Conservation (phyloP, 1,140 invertebrate genomes). For the Drosophila nasuta region DNA sequence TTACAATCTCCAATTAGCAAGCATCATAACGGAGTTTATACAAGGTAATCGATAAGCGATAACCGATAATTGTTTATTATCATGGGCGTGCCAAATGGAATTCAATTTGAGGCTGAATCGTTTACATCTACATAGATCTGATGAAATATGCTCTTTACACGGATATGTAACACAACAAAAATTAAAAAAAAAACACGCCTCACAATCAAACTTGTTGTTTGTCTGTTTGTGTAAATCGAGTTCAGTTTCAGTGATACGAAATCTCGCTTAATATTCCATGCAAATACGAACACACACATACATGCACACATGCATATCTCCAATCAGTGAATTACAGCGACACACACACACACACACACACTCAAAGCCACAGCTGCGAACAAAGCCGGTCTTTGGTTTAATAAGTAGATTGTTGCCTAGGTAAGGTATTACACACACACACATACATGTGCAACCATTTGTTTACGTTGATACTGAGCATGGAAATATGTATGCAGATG, state of each 20-base stretch:
- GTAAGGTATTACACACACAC: conserved; percentile 26
- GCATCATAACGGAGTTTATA: too few relatives aligned
- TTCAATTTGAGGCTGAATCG: not conserved
- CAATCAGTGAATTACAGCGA: conserved; percentile 29
- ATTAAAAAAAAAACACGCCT: not conserved
- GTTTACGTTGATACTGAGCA: conserved; percentile 19
- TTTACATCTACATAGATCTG: not conserved
- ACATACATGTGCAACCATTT: conserved; percentile 7
- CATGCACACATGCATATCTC: not conserved
- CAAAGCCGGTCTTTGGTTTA: conserved; percentile 43
- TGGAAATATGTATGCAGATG: conserved; percentile 12
- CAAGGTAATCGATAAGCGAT: not conserved
- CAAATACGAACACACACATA: conserved; percentile 17
- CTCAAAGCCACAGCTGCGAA: not conserved
- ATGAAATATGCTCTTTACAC: conserved; percentile 8
- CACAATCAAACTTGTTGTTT: conserved; percentile 35
- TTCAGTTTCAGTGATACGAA: conserved; percentile 29
- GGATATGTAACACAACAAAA: not conserved
- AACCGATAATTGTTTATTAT: not conserved
- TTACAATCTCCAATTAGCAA: too few relatives aligned
- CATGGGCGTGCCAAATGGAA: not conserved
- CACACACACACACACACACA: not conserved
- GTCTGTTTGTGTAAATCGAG: conserved; percentile 7
- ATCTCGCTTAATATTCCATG: conserved; percentile 47
- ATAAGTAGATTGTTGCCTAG: conserved; percentile 28